These are phyloP conservation scores for Nemotelus nigrinus DNA, from an alignment of 2,888 invertebrate genomes.

Conservation along the genomic window DNA sequence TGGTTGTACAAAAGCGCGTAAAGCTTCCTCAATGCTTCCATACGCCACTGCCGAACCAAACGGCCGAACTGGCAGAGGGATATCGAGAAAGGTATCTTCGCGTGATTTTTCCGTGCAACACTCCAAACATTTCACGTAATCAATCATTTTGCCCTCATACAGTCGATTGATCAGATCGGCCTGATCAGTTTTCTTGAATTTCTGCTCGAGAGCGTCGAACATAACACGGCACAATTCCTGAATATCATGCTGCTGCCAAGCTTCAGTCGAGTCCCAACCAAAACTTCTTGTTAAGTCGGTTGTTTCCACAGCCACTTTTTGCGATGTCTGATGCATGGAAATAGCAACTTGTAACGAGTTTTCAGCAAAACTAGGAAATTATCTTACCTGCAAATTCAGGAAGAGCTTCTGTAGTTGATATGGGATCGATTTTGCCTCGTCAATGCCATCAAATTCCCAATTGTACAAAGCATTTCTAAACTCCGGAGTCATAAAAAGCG, in stretches of 20 bases:
- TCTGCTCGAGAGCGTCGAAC: constrained; percentile 88
- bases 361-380: background rate
- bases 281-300: constrained; percentile 88
- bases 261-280: constrained; percentile 89
- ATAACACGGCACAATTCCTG: constrained; percentile 90
- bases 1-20: constrained; percentile 84
- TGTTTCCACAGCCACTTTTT: constrained; percentile 82
- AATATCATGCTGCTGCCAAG: constrained; percentile 93
- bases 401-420: constrained; percentile 88
- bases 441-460: constrained; percentile 80
- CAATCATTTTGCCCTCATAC: constrained; percentile 82
- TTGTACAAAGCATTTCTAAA: constrained; percentile 88
- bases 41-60: constrained; percentile 82
- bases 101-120: constrained; percentile 85
- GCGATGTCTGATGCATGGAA: constrained; percentile 71
- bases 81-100: constrained; percentile 85
- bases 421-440: constrained; percentile 80
- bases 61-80: constrained; percentile 85
- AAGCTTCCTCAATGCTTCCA: constrained; percentile 83
- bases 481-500: constrained; percentile 91
- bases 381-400: constrained; percentile 77
- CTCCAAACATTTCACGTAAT: constrained; percentile 88
- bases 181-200: constrained; percentile 83
- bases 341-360: background rate
- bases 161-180: constrained; percentile 83